These are phyloP conservation scores for Nomada fabriciana DNA, from an alignment of 2,888 invertebrate species.

Conservation along the genomic window DNA sequence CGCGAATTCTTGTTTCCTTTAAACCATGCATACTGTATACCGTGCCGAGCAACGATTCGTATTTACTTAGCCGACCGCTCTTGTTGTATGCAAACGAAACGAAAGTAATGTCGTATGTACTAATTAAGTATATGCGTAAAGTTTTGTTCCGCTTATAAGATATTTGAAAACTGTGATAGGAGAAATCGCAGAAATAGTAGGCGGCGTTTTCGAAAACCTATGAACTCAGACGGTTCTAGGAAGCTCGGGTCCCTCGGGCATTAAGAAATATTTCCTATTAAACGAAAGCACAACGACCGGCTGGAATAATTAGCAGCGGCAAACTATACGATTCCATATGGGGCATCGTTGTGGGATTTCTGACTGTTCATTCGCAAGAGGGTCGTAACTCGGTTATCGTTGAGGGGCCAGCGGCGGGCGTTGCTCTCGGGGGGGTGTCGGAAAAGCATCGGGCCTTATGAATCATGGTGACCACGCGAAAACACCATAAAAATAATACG, in stretches of 20 bases:
- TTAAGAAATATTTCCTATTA: slow-evolving; percentile 62
- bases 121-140: too few species aligned
- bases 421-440: slow-evolving; percentile 53
- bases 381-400: neutral
- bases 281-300: slow-evolving; percentile 48
- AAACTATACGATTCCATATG: slow-evolving; percentile 47
- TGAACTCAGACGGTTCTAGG: neutral
- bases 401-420: slow-evolving; percentile 13
- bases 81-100: neutral
- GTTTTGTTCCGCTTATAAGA: too few species aligned
- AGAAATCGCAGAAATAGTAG: neutral
- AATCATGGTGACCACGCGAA: slow-evolving; percentile 78
- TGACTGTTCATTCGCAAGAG: slow-evolving; percentile 56
- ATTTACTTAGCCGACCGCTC: neutral
- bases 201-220: neutral
- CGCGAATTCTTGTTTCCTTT: neutral
- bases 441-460: slow-evolving; percentile 65
- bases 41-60: too few species aligned
- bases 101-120: too few species aligned
- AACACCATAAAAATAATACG: slow-evolving; percentile 77
- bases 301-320: slow-evolving; percentile 55
- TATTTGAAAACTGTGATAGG: too few species aligned
- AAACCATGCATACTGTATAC: neutral
- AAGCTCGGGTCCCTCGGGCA: slow-evolving; percentile 41
- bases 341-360: slow-evolving; percentile 60